Evolutionary conservation across 2,113 vertebrate species (phyloP).

Genomic region (Cichladusa arquata): DNA sequence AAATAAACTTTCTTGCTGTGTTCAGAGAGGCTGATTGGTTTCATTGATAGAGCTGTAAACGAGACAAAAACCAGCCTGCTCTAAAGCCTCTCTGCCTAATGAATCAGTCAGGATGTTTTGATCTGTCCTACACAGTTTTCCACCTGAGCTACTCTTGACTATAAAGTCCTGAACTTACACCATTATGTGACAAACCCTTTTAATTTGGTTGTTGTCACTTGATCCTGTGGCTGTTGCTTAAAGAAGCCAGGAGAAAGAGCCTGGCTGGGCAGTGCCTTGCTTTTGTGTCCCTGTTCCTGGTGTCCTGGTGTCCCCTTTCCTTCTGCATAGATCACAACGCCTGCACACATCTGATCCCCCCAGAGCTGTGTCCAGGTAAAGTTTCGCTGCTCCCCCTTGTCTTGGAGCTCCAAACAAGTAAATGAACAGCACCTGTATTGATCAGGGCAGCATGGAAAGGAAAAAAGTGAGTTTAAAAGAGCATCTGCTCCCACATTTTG

Average conservation of each 20-base stretch:
- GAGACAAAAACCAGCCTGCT: not conserved
- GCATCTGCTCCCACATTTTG: not conserved
- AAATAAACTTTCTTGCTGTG: not conserved
- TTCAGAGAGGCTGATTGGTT: not conserved
- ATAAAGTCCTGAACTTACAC: not conserved
- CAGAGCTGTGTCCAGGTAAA: slow-evolving; percentile 19
- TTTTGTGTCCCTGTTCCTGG: not conserved
- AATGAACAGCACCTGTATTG: not conserved
- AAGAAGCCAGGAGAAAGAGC: not conserved
- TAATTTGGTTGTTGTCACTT: not conserved
- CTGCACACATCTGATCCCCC: not conserved
- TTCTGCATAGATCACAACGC: not conserved
- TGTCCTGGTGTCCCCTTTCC: slow-evolving; percentile 49
- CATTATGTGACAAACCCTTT: not conserved
- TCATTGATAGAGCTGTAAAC: not conserved
- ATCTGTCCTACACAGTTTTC: not conserved
- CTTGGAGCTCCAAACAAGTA: not conserved
- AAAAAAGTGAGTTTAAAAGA: not conserved
- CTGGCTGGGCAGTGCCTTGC: not conserved
- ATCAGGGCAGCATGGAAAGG: not conserved
- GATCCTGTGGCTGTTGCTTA: not conserved
- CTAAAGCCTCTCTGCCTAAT: not conserved
- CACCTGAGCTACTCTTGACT: not conserved
- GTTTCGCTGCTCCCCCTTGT: not conserved
- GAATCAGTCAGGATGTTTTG: not conserved